Evolutionary conservation across 2,888 invertebrate genomes (phyloP).

Genomic region (Amorpha juglandis): DNA sequence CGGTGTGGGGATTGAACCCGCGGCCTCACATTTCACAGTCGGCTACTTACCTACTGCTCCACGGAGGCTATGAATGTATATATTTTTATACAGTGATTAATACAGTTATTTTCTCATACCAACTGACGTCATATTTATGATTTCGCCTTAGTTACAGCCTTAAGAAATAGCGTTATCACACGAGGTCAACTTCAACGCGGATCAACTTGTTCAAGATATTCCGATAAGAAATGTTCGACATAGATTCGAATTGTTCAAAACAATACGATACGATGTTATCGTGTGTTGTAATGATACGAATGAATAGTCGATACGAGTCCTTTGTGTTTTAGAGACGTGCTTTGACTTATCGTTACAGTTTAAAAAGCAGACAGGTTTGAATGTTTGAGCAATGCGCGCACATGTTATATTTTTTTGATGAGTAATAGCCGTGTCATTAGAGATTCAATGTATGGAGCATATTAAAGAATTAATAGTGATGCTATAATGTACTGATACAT

Average conservation of each 20-base stretch:
- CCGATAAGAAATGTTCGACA: conserved; percentile 15
- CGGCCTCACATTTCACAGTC: no score
- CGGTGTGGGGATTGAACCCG: no score
- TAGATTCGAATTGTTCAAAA: conserved; percentile 14
- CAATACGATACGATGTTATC: conserved; percentile 20
- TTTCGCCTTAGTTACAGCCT: no score
- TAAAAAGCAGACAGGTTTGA: conserved; percentile 17
- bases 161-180: conserved; percentile 18
- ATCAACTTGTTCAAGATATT: conserved; percentile 19
- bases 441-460: not conserved
- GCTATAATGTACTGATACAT: not conserved
- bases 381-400: conserved; percentile 1
- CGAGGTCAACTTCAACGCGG: not conserved
- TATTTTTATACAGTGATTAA: no score
- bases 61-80: no score
- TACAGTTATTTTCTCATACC: no score
- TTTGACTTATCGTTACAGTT: conserved; percentile 17
- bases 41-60: no score
- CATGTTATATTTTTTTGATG: conserved; percentile 13
- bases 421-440: conserved; percentile 7
- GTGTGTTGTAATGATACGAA: not conserved
- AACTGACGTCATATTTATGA: no score
- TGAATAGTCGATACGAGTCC: conserved; percentile 22
- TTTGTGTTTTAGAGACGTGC: conserved; percentile 13
- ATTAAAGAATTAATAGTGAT: not conserved